phyloP scores from a whole-genome alignment of 2,888 invertebrate species.

The Nyleta sp. region DNA sequence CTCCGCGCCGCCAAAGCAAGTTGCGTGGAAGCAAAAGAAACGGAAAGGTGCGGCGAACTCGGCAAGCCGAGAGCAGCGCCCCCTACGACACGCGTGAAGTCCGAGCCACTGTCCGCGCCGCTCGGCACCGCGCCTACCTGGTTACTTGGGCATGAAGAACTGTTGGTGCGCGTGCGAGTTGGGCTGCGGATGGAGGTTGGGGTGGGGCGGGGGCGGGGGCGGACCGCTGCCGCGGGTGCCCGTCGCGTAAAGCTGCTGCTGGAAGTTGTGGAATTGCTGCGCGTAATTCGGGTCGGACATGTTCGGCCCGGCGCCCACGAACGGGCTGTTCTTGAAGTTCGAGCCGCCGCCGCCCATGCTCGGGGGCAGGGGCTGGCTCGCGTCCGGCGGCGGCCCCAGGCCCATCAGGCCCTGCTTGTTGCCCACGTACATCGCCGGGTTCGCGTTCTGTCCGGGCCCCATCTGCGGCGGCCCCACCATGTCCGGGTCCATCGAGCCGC shows the following conservation, averaged over 20 bases:
- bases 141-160: conserved; percentile 83
- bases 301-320: conserved; percentile 92
- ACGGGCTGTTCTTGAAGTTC: conserved; percentile 88
- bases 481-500: conserved; percentile 80
- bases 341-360: conserved; percentile 88
- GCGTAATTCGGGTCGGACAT: conserved; percentile 96
- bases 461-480: conserved; percentile 75
- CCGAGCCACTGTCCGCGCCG: conserved; percentile 8
- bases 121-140: conserved; percentile 23
- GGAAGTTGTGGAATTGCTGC: conserved; percentile 97
- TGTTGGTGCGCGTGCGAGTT: conserved; percentile 81
- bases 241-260: conserved; percentile 96
- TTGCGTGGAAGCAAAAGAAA: too few species aligned
- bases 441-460: conserved; percentile 80
- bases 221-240: conserved; percentile 86
- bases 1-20: too few species aligned
- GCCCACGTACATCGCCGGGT: conserved; percentile 85
- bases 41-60: too few species aligned
- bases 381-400: conserved; percentile 84
- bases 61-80: too few species aligned
- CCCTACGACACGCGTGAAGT: too few species aligned
- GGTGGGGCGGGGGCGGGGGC: conserved; percentile 41
- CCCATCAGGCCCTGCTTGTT: conserved; percentile 85
- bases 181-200: conserved; percentile 80
- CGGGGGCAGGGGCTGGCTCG: conserved; percentile 90